Base-by-base conservation (phyloP, 2,797 vertebrate species). In the Cercopithecus diana region DNA sequence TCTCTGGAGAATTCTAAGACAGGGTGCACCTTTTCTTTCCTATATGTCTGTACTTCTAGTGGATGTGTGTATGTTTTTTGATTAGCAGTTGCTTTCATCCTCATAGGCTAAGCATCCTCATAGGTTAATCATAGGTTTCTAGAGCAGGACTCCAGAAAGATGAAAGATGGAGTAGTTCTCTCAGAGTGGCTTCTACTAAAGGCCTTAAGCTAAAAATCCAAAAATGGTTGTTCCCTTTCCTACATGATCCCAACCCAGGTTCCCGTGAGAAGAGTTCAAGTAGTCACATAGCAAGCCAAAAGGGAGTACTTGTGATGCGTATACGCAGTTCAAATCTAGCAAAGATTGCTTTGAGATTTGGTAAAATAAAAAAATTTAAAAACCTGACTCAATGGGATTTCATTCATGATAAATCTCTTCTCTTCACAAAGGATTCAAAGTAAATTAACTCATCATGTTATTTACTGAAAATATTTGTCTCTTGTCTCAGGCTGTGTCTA, bases 381-480 rank as follows among this genome's bases (percentile, higher is more conserved):
- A 92, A 50, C 9, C 9, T 50, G 36, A 85, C 30, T 86, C 6
- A 33, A 36, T 70, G 45, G 43, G 80, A 88, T 93, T 96, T 64
- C 72, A 72, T 91, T 96, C 0, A 2, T 87, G 50, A 95, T 96
- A 80, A 96, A 94, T 94, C 64, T 28, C 33, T 82, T 96, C 52
- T 93, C 55, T 95, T 96, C 79, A 84, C 70, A 83, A 93, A 93
- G 39, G 22, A 89, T 64, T 97, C 81, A 86, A 82, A 95, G 70
- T 72, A 95, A 97, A 96, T 98, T 95, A 96, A 95, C 58, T 95
- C 39, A 83, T 93, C 48, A 77, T 43, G 72, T n/a, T 76, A 76
- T 97, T 97, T 95, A 96, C 43, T 87, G 52, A 97, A 95, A 96
- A 93, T 96, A 86, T 93, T 94, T 93, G 45, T 85, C 50, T 96